Conservation (phyloP, 2,113 vertebrate species). For the Plectropomus leopardus region DNA sequence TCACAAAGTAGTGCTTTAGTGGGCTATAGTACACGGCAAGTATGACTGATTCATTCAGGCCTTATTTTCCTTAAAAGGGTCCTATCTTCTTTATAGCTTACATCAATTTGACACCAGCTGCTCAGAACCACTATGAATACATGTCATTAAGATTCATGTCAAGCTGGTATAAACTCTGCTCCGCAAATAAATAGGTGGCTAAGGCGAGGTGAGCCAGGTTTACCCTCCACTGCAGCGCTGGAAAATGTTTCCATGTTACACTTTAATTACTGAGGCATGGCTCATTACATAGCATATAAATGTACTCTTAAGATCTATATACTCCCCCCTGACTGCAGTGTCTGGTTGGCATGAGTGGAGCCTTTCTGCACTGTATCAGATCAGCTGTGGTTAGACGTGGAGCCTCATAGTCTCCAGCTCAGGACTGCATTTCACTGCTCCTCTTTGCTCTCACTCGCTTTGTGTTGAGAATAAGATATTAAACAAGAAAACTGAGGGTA, state of each 20-base stretch:
- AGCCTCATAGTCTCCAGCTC: constrained; percentile 74
- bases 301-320: constrained; percentile 58
- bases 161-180: constrained; percentile 13
- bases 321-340: constrained; percentile 53
- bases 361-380: constrained; percentile 73
- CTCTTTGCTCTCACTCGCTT: background rate
- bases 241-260: constrained; percentile 59
- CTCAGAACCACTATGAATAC: constrained; percentile 6
- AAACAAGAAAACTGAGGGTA: background rate
- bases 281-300: constrained; percentile 73
- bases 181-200: constrained; percentile 47
- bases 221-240: constrained; percentile 39
- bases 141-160: constrained; percentile 27
- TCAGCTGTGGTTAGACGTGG: constrained; percentile 77
- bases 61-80: background rate
- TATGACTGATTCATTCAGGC: background rate
- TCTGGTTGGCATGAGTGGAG: constrained; percentile 65
- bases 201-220: constrained; percentile 53
- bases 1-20: background rate
- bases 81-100: background rate
- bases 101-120: background rate
- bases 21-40: too few relatives aligned
- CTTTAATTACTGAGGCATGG: constrained; percentile 68
- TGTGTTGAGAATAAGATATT: background rate
- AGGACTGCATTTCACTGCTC: constrained; percentile 28